Conservation (phyloP, 2,113 vertebrate genomes). For the Casuarius casuarius region DNA sequence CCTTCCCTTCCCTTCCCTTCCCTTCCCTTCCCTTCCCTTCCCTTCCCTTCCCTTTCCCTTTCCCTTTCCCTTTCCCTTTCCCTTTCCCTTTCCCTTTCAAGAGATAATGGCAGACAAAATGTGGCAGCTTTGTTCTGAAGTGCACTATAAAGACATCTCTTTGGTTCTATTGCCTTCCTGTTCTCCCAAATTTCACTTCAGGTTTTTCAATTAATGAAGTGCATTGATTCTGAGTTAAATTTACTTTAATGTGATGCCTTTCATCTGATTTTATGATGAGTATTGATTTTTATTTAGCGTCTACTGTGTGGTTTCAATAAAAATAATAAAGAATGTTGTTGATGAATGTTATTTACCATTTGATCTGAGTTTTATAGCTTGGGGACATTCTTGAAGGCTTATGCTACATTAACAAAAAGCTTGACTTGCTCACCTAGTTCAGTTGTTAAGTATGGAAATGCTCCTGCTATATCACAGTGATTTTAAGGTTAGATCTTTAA, state of each 20-base stretch:
- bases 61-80: background rate
- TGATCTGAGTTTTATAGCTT: slow-evolving; percentile 13
- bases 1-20: background rate
- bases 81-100: background rate
- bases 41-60: background rate
- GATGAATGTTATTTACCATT: slow-evolving; percentile 15
- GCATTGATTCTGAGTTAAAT: slow-evolving; percentile 35
- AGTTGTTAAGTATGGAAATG: background rate
- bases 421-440: background rate
- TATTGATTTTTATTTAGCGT: slow-evolving; percentile 55
- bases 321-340: slow-evolving; percentile 35
- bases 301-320: slow-evolving; percentile 18
- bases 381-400: background rate
- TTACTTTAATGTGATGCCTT: slow-evolving; percentile 8
- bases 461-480: background rate
- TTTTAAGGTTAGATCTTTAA: background rate
- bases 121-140: background rate
- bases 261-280: slow-evolving; percentile 29
- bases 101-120: background rate
- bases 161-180: background rate
- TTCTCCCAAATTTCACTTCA: slow-evolving; percentile 3
- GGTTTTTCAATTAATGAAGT: slow-evolving; percentile 5
- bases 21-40: background rate
- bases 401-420: slow-evolving; percentile 4
- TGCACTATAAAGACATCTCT: background rate